phyloP scores from a whole-genome alignment of 2,797 vertebrate species.

The Sebastes itinus region DNA sequence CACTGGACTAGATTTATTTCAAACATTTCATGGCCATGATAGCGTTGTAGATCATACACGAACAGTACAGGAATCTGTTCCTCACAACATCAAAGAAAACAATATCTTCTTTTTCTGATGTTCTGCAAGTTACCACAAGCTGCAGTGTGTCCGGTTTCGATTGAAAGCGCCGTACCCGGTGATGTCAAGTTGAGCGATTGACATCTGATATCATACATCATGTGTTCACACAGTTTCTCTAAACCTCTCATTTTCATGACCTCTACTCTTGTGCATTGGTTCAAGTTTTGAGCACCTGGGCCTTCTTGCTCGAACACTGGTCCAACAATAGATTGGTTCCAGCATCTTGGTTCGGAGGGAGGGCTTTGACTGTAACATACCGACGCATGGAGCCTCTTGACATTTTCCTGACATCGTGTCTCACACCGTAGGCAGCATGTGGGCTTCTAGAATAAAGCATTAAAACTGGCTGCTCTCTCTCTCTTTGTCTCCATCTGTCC shows the following conservation, averaged over 20 bases:
- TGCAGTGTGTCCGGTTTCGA: not conserved
- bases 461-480: constrained; percentile 24
- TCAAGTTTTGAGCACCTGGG: not conserved
- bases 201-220: not conserved
- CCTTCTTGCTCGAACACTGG: not conserved
- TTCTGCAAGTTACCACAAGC: not conserved
- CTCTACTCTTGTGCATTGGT: not conserved
- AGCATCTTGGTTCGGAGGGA: constrained; percentile 8
- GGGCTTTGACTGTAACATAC: constrained; percentile 8
- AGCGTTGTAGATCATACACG: not conserved
- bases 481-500: constrained; percentile 44
- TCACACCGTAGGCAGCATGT: constrained; percentile 15
- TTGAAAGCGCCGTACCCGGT: not conserved
- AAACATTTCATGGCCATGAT: not conserved
- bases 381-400: not conserved
- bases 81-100: not conserved
- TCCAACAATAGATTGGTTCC: constrained; percentile 36
- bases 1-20: not conserved
- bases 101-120: not conserved
- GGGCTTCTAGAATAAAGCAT: constrained; percentile 9
- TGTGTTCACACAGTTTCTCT: constrained; percentile 13
- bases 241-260: not conserved
- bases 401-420: constrained; percentile 17
- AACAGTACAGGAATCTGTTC: not conserved
- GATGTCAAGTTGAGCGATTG: not conserved